phyloP scores from a whole-genome alignment of 2,888 invertebrate genomes.

The Conistra vaccinii region DNA sequence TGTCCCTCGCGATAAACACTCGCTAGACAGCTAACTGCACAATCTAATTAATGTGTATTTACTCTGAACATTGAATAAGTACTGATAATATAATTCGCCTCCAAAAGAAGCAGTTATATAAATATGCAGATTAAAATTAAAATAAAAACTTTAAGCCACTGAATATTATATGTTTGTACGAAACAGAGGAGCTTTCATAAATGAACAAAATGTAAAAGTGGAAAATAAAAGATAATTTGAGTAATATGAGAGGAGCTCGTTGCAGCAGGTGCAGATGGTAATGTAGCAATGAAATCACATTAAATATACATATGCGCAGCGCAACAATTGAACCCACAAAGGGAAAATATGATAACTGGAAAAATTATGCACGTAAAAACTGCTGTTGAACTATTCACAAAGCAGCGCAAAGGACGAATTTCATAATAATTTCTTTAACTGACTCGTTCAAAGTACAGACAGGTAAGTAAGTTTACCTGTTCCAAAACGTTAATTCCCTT shows the following conservation, averaged over 20 bases:
- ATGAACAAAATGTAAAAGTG: slow-evolving; percentile 42
- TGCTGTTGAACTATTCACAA: slow-evolving; percentile 14
- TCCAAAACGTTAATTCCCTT: slow-evolving; percentile 48
- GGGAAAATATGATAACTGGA: slow-evolving; percentile 41
- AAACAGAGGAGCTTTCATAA: slow-evolving; percentile 25
- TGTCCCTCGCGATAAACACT: slow-evolving; percentile 74
- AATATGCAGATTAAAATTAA: slow-evolving; percentile 4
- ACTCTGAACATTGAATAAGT: slow-evolving; percentile 31
- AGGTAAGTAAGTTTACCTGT: slow-evolving; percentile 49
- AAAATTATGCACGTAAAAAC: slow-evolving; percentile 23
- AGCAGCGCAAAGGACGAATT: slow-evolving; percentile 39
- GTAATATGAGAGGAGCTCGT: slow-evolving; percentile 18
- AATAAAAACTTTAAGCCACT: slow-evolving; percentile 23
- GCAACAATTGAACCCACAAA: slow-evolving; percentile 44
- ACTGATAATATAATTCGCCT: slow-evolving; percentile 18
- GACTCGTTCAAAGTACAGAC: slow-evolving; percentile 22
- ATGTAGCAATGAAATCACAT: slow-evolving; percentile 44
- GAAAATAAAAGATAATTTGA: slow-evolving; percentile 55
- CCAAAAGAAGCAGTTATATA: slow-evolving; percentile 17
- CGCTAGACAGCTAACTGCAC: slow-evolving; percentile 52
- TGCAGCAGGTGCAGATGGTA: slow-evolving; percentile 47
- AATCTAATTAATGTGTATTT: slow-evolving; percentile 66
- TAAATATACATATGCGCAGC: slow-evolving; percentile 38
- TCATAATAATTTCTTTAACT: slow-evolving; percentile 37
- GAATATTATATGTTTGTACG: slow-evolving; percentile 29